phyloP scores from a whole-genome alignment of 2,797 vertebrate genomes.

The Loriculus beryllinus region DNA sequence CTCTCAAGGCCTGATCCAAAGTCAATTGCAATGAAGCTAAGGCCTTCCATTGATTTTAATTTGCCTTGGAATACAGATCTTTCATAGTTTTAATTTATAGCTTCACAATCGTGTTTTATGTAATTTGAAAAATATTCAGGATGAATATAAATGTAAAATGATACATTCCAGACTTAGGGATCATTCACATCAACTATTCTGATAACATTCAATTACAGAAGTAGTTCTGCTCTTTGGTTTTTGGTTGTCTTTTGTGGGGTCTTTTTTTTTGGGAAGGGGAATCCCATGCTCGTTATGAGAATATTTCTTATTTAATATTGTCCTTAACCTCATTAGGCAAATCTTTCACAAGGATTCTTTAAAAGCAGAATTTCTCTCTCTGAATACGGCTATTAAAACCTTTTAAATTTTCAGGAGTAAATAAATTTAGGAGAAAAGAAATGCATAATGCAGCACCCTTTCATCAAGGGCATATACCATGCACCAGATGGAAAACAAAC shows the following conservation, averaged over 20 bases:
- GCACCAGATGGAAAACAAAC: conserved; percentile 68
- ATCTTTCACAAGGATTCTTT: neutral
- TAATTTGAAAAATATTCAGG: neutral
- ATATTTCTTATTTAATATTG: neutral
- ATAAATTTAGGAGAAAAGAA: conserved; percentile 30
- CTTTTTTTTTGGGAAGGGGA: neutral
- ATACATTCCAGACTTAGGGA: neutral
- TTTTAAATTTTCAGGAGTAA: conserved; percentile 26
- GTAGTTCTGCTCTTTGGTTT: neutral
- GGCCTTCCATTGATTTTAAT: neutral
- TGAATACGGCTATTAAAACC: conserved; percentile 17
- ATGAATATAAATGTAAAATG: neutral
- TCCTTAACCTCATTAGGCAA: neutral
- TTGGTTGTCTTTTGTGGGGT: neutral
- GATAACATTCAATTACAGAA: neutral
- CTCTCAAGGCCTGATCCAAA: neutral
- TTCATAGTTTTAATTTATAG: neutral
- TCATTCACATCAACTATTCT: neutral
- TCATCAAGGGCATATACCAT: conserved; percentile 58
- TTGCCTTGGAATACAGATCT: neutral
- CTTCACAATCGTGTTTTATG: neutral
- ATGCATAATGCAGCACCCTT: conserved; percentile 49
- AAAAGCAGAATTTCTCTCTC: neutral
- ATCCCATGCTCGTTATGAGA: neutral
- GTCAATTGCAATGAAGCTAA: neutral